Conservation (phyloP, 2,888 invertebrate species). For the Sinohyriopsis cumingii region DNA sequence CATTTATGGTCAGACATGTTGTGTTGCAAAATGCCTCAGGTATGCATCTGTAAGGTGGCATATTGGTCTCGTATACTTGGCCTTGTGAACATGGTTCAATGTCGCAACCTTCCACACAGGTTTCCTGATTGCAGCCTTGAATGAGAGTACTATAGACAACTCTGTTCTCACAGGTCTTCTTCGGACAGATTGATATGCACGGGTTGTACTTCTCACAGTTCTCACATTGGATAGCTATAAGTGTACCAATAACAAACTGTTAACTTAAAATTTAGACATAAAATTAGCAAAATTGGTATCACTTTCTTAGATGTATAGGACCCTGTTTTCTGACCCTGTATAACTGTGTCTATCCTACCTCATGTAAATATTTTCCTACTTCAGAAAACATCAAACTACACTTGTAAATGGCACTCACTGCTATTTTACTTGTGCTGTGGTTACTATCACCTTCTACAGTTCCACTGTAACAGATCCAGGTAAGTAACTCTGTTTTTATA, state of each 20-base stretch:
- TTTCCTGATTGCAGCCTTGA: conserved; percentile 73
- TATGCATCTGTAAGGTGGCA: conserved; percentile 81
- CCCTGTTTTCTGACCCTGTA: neutral
- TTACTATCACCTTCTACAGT: no score
- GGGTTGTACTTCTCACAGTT: conserved; percentile 86
- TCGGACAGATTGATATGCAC: conserved; percentile 87
- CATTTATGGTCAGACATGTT: conserved; percentile 81
- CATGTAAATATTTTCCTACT: neutral
- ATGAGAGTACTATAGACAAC: conserved; percentile 78
- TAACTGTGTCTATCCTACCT: neutral
- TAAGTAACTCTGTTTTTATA: no score
- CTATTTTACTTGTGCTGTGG: no score
- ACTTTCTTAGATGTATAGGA: neutral
- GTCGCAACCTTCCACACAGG: conserved; percentile 80
- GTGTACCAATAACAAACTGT: neutral
- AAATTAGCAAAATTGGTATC: neutral
- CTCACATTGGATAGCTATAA: conserved; percentile 89
- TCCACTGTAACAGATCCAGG: no score
- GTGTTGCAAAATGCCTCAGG: conserved; percentile 81
- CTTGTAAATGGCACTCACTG: no score
- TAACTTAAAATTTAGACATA: neutral
- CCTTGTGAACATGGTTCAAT: conserved; percentile 83
- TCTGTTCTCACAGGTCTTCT: conserved; percentile 86
- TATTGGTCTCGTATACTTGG: conserved; percentile 81
- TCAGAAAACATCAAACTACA: neutral